Evolutionary conservation across 2,113 vertebrate genomes (phyloP).

Genomic region (Seriola dumerili): DNA sequence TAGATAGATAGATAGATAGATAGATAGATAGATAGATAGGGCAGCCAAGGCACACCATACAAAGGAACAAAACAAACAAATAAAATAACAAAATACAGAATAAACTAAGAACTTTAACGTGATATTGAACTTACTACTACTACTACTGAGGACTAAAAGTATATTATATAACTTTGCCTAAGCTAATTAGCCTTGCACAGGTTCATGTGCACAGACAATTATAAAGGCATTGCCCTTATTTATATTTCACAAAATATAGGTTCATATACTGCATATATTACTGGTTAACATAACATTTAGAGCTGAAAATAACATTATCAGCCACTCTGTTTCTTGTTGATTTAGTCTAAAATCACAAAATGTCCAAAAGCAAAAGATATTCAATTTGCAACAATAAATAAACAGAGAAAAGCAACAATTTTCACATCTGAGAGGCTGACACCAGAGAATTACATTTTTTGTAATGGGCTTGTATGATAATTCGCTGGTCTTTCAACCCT

Average conservation of each 20-base stretch:
- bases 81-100: too few species aligned
- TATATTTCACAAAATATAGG: not conserved
- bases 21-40: not conserved
- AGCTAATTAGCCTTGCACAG: not conserved
- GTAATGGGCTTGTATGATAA: too few species aligned
- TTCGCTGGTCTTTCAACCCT: not conserved
- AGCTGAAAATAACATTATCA: not conserved
- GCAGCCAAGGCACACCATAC: not conserved
- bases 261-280: not conserved
- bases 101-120: too few species aligned
- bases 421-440: not conserved
- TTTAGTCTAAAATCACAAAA: not conserved
- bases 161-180: not conserved
- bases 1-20: not conserved
- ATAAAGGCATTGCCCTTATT: too few species aligned
- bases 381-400: not conserved
- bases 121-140: too few species aligned
- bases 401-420: not conserved
- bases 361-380: not conserved
- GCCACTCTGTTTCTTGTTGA: not conserved
- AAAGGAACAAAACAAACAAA: too few species aligned
- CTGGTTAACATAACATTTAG: not conserved
- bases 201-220: not conserved
- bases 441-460: not conserved
- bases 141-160: too few species aligned